Evolutionary conservation across 2,113 vertebrate genomes (phyloP), one percentile per base, ranked within the genome.

Genomic region (Ictidomys tridecemlineatus): DNA sequence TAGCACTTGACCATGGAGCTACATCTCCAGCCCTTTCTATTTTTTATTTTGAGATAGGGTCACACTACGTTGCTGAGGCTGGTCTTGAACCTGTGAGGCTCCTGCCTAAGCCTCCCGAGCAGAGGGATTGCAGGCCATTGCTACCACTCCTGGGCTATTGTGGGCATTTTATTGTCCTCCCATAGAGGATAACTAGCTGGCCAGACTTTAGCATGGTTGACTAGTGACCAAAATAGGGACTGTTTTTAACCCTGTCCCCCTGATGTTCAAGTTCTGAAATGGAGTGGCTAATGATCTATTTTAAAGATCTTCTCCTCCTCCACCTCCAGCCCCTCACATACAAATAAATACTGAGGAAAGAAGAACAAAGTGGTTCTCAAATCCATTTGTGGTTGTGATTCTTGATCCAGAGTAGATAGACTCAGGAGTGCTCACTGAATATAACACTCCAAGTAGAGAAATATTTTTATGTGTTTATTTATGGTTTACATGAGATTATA

Each of bases 201-300:
- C 79, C 51, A 76, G 76, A 70, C 42, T 87, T 87, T 45, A 93
- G 70, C 39, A 92, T 91, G 61, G 56, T 87, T 86, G 96, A 86
- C 58, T 69, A 85, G 65, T 69, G 73, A 89, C 90, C 92, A 84
- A 92, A 97, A 42, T 17, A 37, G 77, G 37, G 48, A 95, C 42
- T 37, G 34, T 87, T 95, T 97, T 93, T 93, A 80, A 90, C 39
- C 78, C 65, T 13, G 1, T 69, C 89, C 30, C 76, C n/a, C 70
- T 65, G 26, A 91, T 89, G 76, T 93, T 90, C 69, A 95, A 84
- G 82, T 92, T 95, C 88, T 84, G 17, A 96, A 96, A 45, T 42
- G 26, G 28, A 63, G 32, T 51, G 84, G 26, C 32, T 65, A 73
- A 73, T 93, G 78, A 82, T 89, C 85, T 93, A 1, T 88, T 94